phyloP scores from a whole-genome alignment of 2,113 vertebrate species.

The Hemiprocne comata region DNA sequence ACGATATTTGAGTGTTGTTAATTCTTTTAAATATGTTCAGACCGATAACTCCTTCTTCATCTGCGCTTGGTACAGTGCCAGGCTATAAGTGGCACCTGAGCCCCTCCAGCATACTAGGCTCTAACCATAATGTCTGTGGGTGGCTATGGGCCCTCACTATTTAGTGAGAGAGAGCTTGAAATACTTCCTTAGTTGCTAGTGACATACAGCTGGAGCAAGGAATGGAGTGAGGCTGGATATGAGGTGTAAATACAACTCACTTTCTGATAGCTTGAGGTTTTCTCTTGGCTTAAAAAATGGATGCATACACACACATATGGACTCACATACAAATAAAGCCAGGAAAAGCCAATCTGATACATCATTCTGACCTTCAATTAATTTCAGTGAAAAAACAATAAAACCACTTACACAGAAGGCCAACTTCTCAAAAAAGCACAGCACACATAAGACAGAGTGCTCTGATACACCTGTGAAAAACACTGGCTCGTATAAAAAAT shows the following conservation, averaged over 20 bases:
- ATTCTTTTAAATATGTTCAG: background rate
- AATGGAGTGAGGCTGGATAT: background rate
- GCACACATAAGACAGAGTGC: background rate
- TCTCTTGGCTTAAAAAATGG: background rate
- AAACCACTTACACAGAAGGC: background rate
- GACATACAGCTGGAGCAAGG: background rate
- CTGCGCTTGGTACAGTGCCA: fast-evolving
- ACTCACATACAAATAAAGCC: background rate
- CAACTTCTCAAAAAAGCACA: background rate
- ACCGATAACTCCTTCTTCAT: background rate
- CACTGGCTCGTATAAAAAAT: background rate
- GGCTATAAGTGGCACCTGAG: background rate
- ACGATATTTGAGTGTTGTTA: background rate
- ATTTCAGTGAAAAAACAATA: background rate
- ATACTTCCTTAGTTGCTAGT: background rate
- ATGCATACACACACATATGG: fast-evolving
- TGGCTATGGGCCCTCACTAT: background rate
- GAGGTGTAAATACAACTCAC: background rate
- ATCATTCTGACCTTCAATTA: background rate
- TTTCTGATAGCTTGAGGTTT: background rate
- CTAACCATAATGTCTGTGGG: fast-evolving
- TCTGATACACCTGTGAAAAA: background rate
- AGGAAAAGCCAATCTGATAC: background rate
- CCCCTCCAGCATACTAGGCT: fast-evolving
- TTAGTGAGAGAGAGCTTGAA: background rate